These are phyloP conservation scores for Caenorhabditis remanei DNA, from an alignment of 1,140 invertebrate genomes.

Conservation along the genomic window DNA sequence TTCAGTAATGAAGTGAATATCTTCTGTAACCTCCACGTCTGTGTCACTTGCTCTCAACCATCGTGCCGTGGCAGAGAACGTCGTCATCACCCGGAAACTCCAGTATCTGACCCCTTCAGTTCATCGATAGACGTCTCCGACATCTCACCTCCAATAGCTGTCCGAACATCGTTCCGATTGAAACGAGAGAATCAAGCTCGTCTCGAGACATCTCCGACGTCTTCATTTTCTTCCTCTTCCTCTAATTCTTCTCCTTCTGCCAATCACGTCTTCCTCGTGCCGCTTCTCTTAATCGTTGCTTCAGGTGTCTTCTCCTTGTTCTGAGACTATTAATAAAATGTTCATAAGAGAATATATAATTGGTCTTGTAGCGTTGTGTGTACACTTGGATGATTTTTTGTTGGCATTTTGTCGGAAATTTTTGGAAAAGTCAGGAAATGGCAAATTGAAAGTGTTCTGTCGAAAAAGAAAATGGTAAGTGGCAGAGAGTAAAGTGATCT, in stretches of 20 bases:
- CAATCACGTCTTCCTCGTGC: neutral
- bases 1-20: slow-evolving; percentile 71
- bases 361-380: neutral
- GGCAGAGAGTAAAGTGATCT: too few species aligned
- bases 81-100: neutral
- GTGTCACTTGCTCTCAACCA: slow-evolving; percentile 53
- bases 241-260: neutral
- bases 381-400: neutral
- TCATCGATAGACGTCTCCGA: slow-evolving; percentile 24
- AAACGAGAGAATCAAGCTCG: slow-evolving; percentile 26
- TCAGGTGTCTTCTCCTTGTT: slow-evolving; percentile 13
- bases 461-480: too few species aligned
- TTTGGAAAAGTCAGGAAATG: neutral
- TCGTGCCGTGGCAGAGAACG: slow-evolving; percentile 28
- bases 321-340: slow-evolving; percentile 21
- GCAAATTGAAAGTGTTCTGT: too few species aligned
- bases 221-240: neutral
- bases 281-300: slow-evolving; percentile 33
- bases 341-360: neutral
- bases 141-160: slow-evolving; percentile 9
- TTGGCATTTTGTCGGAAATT: neutral
- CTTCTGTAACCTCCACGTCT: slow-evolving; percentile 69
- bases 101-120: neutral
- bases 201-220: slow-evolving; percentile 6
- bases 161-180: slow-evolving; percentile 62